Evolutionary conservation across 2,797 vertebrate species (phyloP), one percentile per base, ranked within the genome.

Genomic region (Manis pentadactyla): DNA sequence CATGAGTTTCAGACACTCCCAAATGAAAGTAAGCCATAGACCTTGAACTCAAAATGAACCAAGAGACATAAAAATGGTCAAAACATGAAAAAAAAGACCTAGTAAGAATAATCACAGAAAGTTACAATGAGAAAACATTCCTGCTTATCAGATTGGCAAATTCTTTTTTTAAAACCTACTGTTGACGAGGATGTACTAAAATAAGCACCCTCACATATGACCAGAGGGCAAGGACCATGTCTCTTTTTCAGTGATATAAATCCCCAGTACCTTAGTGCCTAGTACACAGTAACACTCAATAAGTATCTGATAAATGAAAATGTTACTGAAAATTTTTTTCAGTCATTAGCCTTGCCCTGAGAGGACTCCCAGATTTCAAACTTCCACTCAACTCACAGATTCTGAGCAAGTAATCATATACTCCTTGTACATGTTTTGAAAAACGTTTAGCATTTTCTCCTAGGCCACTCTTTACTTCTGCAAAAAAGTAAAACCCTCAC

Each of bases 1-100:
- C 17, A 0, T n/a, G 57, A 92, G 64, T 74, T 90, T 74, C 64
- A 63, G 87, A 92, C 57, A 63, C 13, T 82, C 69, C 82, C 82
- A 68, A 83, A 3, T 79, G 27, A 96, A 94, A 94, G 68, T 34
- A 93, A 90, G n/a, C 19, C 37, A 75, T 12, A 63, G 34, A 87
- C 4, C 71, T 25, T 66, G 27, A 94, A 78, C 53, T 73, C 57
- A 13, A 85, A 77, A 81, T 88, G 77, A 96, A 86, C 49, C 34
- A 49, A 83, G 85, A 93, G 39, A 89, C 37, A 81, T 29, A 71
- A 90, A 96, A 88, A 63, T 49, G 53, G 31, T 71, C 61, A 92
- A 51, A 86, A 93, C 21, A 68, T 59, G 9, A 46, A 74, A 93
- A 94, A 73, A 73, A 17, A 21, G 1, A n/a, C 68, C n/a, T 4